Evolutionary conservation across 2,797 vertebrate genomes (phyloP).

Genomic region (Enteromius thamalakanensis): DNA sequence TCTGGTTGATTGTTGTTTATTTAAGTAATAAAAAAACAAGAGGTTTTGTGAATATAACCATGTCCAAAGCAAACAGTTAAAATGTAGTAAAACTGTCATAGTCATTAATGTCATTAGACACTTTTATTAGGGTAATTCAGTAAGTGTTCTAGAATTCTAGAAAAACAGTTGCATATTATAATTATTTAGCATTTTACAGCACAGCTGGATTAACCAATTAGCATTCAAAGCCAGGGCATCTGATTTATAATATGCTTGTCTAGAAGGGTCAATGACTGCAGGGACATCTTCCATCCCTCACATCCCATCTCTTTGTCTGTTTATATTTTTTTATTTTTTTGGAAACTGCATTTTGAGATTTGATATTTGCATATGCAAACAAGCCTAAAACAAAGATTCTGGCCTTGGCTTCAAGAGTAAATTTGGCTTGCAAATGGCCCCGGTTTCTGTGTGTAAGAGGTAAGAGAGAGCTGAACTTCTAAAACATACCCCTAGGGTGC

Average conservation of each 20-base stretch:
- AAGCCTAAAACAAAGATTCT: constrained; percentile 37
- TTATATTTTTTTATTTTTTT: not conserved
- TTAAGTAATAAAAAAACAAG: constrained; percentile 8
- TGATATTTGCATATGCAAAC: constrained; percentile 48
- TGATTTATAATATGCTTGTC: not conserved
- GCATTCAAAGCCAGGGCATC: not conserved
- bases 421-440: constrained; percentile 48
- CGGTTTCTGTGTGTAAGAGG: constrained; percentile 18
- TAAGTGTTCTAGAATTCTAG: not conserved
- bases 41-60: not conserved
- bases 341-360: constrained; percentile 9
- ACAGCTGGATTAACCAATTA: not conserved
- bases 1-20: constrained; percentile 30
- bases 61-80: not conserved
- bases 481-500: not conserved
- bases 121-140: not conserved
- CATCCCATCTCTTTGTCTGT: not conserved
- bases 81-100: not conserved
- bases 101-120: not conserved
- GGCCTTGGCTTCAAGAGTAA: constrained; percentile 11
- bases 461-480: constrained; percentile 14
- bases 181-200: not conserved
- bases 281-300: not conserved
- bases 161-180: not conserved
- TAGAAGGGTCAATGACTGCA: not conserved